Conservation (phyloP, 2,797 vertebrate genomes). For the Clamator glandarius region DNA sequence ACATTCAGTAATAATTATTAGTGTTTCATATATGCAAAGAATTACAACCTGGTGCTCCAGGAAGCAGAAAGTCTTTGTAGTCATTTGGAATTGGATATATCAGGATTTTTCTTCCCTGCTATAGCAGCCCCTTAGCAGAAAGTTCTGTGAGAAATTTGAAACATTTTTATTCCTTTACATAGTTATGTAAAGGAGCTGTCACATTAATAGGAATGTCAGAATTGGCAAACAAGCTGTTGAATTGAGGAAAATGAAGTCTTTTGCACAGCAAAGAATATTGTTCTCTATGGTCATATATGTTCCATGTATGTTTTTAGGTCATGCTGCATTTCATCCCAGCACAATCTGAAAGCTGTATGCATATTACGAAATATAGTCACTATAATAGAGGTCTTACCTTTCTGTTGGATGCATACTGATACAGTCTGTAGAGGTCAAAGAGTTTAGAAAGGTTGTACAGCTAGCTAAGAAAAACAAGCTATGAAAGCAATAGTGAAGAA, state of each 20-base stretch:
- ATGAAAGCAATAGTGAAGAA: not conserved
- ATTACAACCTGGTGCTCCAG: not conserved
- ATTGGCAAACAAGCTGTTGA: not conserved
- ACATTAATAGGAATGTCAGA: not conserved
- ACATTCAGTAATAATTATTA: not conserved
- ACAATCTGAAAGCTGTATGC: not conserved
- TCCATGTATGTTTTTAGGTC: not conserved
- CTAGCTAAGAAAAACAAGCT: not conserved
- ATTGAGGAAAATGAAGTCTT: not conserved
- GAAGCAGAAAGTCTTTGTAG: not conserved
- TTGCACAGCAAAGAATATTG: not conserved
- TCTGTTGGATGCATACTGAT: not conserved
- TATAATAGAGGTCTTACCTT: not conserved
- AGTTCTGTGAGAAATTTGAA: not conserved
- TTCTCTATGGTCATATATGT: not conserved
- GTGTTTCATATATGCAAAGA: not conserved
- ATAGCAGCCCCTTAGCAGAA: not conserved
- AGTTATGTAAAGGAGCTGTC: not conserved
- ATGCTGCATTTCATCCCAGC: not conserved
- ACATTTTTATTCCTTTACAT: not conserved
- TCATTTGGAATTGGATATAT: not conserved
- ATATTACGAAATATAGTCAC: not conserved
- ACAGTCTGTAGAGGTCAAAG: not conserved
- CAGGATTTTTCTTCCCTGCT: not conserved
- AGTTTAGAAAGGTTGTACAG: not conserved